Base-by-base conservation (phyloP, 2,888 invertebrate species). In the Blastobasis lacticolella region DNA sequence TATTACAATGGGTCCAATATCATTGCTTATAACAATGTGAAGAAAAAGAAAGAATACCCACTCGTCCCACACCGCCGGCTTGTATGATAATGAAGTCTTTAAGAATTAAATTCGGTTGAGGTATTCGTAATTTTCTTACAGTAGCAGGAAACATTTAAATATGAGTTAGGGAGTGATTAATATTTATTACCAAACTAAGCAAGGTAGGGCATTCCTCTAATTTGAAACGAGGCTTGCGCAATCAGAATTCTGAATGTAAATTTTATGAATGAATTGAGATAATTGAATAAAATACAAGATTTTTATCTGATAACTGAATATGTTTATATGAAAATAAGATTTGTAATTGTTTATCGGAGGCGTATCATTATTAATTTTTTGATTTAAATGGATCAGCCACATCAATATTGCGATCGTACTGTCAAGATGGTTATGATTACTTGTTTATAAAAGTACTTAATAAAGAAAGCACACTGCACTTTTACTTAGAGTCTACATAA, bases 101-200 rank as follows among this genome's bases (percentile, higher is more conserved):
- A 73, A 67, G 73, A 78, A 81, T 73, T 68, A 75, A 78, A 71
- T 78, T 71, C 63, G 66, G 74, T 74, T 64, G 64, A 23, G 63
- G 70, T 68, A 70, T 71, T 65, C 62, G 67, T 72, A 70, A 75
- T 75, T 72, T 73, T 69, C 66, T 68, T 67, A 80, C 86, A 71
- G 87, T 84, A 83, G 86, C 85, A 75, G 78, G 81, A 77, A 83
- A 71, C 75, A 79, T 80, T 86, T 80, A 75, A 77, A 75, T 78
- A 74, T 75, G 71, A 78, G 63, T 83, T 77, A 78, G 71, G 69
- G 62, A 74, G 67, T 78, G 75, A 84, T 85, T 83, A 83, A 83
- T 81, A 85, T 85, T 81, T 82, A 85, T 83, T 72, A 81, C 65
- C 61, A 53, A 62, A 67, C 60, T 64, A 61, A 63, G 61, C 60